These are phyloP conservation scores for Glyphotaelius pellucidus DNA, from an alignment of 2,888 invertebrate genomes.

Conservation along the genomic window DNA sequence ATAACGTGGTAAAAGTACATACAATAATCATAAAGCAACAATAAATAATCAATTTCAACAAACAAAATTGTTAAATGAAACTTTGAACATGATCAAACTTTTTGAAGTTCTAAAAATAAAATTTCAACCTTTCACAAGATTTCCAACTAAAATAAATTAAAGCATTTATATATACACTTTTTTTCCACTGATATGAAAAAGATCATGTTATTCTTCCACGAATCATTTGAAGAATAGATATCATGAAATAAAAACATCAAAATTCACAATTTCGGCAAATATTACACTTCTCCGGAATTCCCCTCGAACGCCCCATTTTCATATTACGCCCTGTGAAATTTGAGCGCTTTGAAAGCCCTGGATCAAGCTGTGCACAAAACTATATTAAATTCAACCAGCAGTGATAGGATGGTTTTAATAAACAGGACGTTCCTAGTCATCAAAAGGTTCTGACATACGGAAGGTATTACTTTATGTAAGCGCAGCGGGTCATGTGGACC, in stretches of 20 bases:
- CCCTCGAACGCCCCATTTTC: not conserved
- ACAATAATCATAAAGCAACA: no score
- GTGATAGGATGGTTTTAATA: constrained; percentile 29
- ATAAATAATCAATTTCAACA: no score
- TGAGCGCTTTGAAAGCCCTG: constrained; percentile 5
- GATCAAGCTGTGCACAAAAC: constrained; percentile 7
- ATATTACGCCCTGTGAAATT: not conserved
- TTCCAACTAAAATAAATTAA: not conserved
- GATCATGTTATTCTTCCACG: not conserved
- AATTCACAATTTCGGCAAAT: not conserved
- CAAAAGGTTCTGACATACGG: constrained; percentile 22
- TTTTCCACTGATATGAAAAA: not conserved
- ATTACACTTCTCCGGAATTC: not conserved
- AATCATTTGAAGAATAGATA: not conserved
- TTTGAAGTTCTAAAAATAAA: not conserved
- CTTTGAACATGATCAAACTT: no score
- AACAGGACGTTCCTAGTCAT: constrained; percentile 27
- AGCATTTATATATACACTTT: not conserved
- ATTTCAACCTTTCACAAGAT: not conserved
- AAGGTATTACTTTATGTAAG: not conserved
- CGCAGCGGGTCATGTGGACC: not conserved
- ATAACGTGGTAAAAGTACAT: no score
- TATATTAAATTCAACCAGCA: constrained; percentile 31
- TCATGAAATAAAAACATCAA: not conserved
- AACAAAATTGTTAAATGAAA: no score